Base-by-base conservation (phyloP, 2,888 invertebrate genomes). In the Mimumesa dahlbomi region DNA sequence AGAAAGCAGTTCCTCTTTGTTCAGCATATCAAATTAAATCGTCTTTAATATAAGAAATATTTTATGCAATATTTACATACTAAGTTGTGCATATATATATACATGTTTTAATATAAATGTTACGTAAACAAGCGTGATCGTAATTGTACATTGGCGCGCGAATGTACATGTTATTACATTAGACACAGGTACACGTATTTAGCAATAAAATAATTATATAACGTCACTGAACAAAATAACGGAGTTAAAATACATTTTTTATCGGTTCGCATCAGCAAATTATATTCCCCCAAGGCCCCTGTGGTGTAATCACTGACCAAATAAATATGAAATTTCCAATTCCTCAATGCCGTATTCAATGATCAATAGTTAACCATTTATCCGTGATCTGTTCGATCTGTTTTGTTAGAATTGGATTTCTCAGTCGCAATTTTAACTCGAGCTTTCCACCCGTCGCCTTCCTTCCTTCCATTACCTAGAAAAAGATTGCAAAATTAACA, bases 321-420 rank as follows among this genome's bases (percentile, higher is more conserved):
- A 34, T 19, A 50, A 18, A 18, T 4, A 38, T 31, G 45, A 54
- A n/a, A 38, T 19, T 19, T 13, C 4, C 13, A 13, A 42, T 13
- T 49, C 3, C 13, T 11, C 16, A 29, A 36, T 13, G 14, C 25
- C 11, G 0, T 7, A 65, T 90, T n/a, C 85, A 93, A 83, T 92
- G 91, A 90, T 95, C 97, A 68, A 98, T 93, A 53, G 96, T 92
- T 9, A 98, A 93, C 98, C 98, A 98, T 88, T 97, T 96, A 87
- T 98, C 97, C 63, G 94, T 94, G 22, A 95, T 92, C 87, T 95
- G 94, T 86, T 97, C 97, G 5, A 98, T 93, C 90, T 98, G 96
- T 83, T 96, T 97, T n/a, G 94, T 93, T 34, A 95, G 90, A 50
- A 98, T 91, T 0, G 98, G 98, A 84, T 97, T 96, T 62, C 98